Evolutionary conservation across 2,888 invertebrate species (phyloP), one percentile per base, ranked within the genome.

Genomic region (Drosophila cracens): DNA sequence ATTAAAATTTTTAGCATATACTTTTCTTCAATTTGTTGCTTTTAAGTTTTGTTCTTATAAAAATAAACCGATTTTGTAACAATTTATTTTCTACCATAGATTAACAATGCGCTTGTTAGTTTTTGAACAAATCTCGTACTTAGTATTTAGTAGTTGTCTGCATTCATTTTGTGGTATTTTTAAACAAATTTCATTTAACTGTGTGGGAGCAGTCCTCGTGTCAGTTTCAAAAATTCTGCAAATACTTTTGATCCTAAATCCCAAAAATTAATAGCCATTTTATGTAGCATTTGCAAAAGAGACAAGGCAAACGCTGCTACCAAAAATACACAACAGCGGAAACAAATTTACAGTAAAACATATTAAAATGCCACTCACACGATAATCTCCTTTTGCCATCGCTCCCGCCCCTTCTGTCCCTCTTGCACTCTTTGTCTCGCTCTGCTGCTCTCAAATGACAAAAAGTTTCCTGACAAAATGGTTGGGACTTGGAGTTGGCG

Each of bases 351-450:
- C 79, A 59, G 69, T 70, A 76, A 82, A 86, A 87, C 84, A 86
- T 86, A 86, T 86, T 86, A 89, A 87, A 86, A 86, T 86, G 85
- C 89, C 85, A 86, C 89, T 86, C 89, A 84, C 78, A 86, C 76
- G 85, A 73, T 89, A 86, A 86, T 76, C 82, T 71, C 82, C 67
- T 68, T 79, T 77, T 54, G 49, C 53, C 33, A 61, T 66, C 66
- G 54, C 46, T 11, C 54, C 52, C 36, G 10, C 4, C 18, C 11
- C 2, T 38, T 27, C 7, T 11, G 6, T 13, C 31, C 38, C 48
- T 6, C 13, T 31, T 18, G 18, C 38, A 7, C 46, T n/a, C 34
- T 18, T 25, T 62, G 18, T 34, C 46, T 40, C 31, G 21, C 27
- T 49, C 11, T 52, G 34, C 29, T 56, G n/a, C 62, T 48, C 52